phyloP scores from a whole-genome alignment of 2,888 invertebrate genomes.

The Agriopis marginaria region DNA sequence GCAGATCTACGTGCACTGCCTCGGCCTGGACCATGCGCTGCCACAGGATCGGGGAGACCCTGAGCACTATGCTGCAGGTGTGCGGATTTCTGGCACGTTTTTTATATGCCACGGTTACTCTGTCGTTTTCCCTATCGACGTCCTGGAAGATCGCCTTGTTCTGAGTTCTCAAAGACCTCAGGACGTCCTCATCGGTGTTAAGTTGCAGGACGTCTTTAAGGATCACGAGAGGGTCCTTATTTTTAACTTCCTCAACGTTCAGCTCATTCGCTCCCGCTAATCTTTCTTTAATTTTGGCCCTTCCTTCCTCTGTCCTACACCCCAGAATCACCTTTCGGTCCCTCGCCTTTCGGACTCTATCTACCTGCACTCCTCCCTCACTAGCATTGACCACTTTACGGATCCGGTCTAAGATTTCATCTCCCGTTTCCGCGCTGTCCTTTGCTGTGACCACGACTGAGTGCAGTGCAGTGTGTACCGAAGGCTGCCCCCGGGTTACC shows the following conservation, averaged over 20 bases:
- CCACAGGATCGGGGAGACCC: slow-evolving; percentile 19
- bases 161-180: not conserved
- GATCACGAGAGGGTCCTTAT: not conserved
- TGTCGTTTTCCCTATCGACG: not conserved
- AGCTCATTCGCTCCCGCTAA: not conserved
- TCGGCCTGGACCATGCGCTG: slow-evolving; percentile 3
- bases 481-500: not conserved
- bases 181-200: not conserved
- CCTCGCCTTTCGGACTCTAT: slow-evolving; percentile 21
- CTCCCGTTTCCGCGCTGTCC: slow-evolving; percentile 16
- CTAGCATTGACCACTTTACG: slow-evolving; percentile 27
- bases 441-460: slow-evolving; percentile 10
- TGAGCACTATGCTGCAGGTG: not conserved
- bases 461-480: slow-evolving; percentile 9
- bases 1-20: not conserved
- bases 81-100: not conserved
- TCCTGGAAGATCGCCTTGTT: not conserved
- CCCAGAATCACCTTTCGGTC: slow-evolving; percentile 25
- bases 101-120: not conserved
- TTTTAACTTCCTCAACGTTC: slow-evolving; percentile 5
- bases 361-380: slow-evolving; percentile 9
- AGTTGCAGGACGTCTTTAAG: not conserved
- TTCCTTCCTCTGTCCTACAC: slow-evolving; percentile 14
- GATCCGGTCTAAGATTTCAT: not conserved
- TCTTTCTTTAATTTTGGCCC: slow-evolving; percentile 9